Conservation (phyloP, 1,140 invertebrate species). For the Drosophila ironensis region DNA sequence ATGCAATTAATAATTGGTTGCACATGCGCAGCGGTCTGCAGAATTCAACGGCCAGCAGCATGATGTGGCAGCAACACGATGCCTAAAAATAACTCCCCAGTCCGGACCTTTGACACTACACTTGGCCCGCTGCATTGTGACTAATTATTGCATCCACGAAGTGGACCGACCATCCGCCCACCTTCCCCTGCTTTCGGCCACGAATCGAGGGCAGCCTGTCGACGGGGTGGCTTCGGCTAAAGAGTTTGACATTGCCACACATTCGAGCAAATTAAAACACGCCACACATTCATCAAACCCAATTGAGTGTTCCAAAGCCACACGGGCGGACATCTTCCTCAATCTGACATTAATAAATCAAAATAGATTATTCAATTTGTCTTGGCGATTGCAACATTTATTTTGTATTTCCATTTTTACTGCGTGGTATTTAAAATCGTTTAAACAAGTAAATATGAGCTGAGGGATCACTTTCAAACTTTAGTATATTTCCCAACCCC, state of each 20-base stretch:
- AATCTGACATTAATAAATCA: background rate
- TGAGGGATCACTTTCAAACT: too few relatives aligned
- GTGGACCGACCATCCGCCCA: too few relatives aligned
- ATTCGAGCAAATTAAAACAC: slow-evolving; percentile 60
- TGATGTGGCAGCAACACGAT: slow-evolving; percentile 61
- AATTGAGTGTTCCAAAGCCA: slow-evolving; percentile 39
- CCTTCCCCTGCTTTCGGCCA: too few relatives aligned
- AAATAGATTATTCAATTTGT: background rate
- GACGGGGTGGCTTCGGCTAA: slow-evolving; percentile 1
- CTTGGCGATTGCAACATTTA: too few relatives aligned
- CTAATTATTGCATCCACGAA: slow-evolving; percentile 33
- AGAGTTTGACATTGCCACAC: slow-evolving; percentile 45
- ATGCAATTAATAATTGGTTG: slow-evolving; percentile 81
- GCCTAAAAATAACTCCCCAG: slow-evolving; percentile 33
- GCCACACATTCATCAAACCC: slow-evolving; percentile 66
- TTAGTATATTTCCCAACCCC: too few relatives aligned
- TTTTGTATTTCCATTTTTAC: too few relatives aligned
- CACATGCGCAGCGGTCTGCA: slow-evolving; percentile 74
- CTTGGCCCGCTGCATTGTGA: slow-evolving; percentile 23
- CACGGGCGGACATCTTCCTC: background rate
- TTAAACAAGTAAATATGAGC: too few relatives aligned
- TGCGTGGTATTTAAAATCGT: too few relatives aligned
- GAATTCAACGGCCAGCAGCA: slow-evolving; percentile 29
- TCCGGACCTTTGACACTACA: slow-evolving; percentile 39
- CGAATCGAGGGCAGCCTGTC: slow-evolving; percentile 1